Evolutionary conservation across 1,140 invertebrate species (phyloP).

Genomic region (Littorina saxatilis): DNA sequence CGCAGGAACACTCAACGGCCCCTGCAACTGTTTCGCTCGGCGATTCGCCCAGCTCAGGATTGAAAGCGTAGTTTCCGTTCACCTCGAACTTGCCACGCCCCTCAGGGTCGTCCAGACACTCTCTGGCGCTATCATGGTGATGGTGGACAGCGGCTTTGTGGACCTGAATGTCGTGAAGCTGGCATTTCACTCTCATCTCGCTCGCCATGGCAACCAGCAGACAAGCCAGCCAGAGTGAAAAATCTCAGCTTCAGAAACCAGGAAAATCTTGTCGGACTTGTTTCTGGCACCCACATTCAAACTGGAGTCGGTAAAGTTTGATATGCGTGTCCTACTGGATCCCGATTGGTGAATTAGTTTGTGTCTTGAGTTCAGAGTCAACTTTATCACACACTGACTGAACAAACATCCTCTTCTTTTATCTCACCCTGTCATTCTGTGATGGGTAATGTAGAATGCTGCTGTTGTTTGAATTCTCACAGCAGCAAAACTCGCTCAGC

Average conservation of each 20-base stretch:
- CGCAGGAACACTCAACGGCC: slow-evolving; percentile 17
- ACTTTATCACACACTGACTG: neutral
- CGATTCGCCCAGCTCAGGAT: slow-evolving; percentile 29
- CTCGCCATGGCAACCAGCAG: slow-evolving; percentile 28
- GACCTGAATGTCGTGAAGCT: slow-evolving; percentile 41
- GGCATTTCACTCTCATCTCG: slow-evolving; percentile 32
- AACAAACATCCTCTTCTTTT: no score
- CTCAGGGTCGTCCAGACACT: neutral
- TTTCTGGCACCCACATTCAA: neutral
- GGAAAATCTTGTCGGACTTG: neutral
- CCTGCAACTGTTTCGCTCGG: neutral
- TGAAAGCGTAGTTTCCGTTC: slow-evolving; percentile 37
- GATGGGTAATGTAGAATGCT: no score
- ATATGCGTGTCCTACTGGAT: neutral
- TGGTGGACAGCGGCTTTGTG: neutral
- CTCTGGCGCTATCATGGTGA: neutral
- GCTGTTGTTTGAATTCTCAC: no score
- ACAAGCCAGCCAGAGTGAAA: neutral
- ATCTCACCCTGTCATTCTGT: no score
- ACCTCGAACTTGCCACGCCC: slow-evolving; percentile 31
- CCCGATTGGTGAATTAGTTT: neutral
- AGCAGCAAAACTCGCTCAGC: no score
- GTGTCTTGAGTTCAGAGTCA: neutral
- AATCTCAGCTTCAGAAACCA: neutral
- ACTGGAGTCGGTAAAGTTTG: neutral